Evolutionary conservation across 2,797 vertebrate species (phyloP).

Genomic region (Acestrorhynchus altus): DNA sequence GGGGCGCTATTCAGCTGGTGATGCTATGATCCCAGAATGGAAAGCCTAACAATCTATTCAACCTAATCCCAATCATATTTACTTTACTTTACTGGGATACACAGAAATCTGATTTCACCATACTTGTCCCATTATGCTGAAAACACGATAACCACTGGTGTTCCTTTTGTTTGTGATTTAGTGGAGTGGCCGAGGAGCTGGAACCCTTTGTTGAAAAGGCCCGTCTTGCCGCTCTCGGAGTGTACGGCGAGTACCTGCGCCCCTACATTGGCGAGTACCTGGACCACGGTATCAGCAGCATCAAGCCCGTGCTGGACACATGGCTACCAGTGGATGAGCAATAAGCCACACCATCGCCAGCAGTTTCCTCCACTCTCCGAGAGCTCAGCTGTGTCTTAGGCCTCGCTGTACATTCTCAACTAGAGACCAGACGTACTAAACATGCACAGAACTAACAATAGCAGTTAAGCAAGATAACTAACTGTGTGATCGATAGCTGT

Average conservation of each 20-base stretch:
- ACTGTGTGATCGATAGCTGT: slow-evolving; percentile 7
- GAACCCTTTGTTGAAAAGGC: slow-evolving; percentile 64
- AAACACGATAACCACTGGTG: background rate
- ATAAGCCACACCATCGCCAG: slow-evolving; percentile 46
- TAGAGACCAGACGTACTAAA: slow-evolving; percentile 8
- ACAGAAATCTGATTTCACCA: no score
- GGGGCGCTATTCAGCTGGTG: no score
- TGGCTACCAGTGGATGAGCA: slow-evolving; percentile 66
- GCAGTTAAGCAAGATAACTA: slow-evolving; percentile 30
- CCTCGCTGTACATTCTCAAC: slow-evolving; percentile 42
- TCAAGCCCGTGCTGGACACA: slow-evolving; percentile 67
- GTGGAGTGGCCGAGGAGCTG: slow-evolving; percentile 60
- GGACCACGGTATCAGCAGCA: slow-evolving; percentile 54
- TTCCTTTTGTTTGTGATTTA: slow-evolving; percentile 53
- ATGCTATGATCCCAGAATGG: no score
- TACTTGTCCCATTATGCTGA: no score
- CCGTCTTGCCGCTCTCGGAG: slow-evolving; percentile 61
- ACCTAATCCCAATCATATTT: no score
- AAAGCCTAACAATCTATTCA: no score
- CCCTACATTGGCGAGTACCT: slow-evolving; percentile 59
- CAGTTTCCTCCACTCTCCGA: slow-evolving; percentile 14
- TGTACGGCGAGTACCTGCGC: slow-evolving; percentile 69
- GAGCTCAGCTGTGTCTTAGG: slow-evolving; percentile 6
- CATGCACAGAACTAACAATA: background rate
- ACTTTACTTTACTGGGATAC: no score